phyloP scores from a whole-genome alignment of 2,888 invertebrate genomes.

The Parascotia fuliginaria region DNA sequence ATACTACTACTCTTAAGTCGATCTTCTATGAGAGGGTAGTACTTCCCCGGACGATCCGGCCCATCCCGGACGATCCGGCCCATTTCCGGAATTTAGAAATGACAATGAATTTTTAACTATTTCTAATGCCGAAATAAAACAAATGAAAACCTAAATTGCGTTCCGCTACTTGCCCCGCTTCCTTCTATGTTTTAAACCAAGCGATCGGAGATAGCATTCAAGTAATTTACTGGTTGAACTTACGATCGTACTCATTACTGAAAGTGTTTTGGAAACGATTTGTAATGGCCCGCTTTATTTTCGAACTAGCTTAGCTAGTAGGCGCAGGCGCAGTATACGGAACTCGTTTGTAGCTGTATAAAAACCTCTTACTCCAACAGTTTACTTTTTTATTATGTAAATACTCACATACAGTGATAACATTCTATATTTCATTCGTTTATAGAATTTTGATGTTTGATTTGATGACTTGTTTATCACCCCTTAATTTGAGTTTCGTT shows the following conservation, averaged over 20 bases:
- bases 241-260: constrained; percentile 73
- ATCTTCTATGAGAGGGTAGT: too few relatives aligned
- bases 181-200: constrained; percentile 26
- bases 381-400: constrained; percentile 37
- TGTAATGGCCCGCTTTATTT: constrained; percentile 62
- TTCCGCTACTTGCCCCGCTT: constrained; percentile 17
- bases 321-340: constrained; percentile 33
- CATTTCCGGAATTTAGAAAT: too few relatives aligned
- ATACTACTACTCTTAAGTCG: too few relatives aligned
- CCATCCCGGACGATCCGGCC: too few relatives aligned
- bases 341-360: constrained; percentile 32
- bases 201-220: constrained; percentile 60
- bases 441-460: constrained; percentile 37
- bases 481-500: constrained; percentile 37
- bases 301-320: constrained; percentile 44
- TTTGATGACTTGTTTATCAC: constrained; percentile 38
- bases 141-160: too few relatives aligned
- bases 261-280: constrained; percentile 73
- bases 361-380: constrained; percentile 29
- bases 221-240: constrained; percentile 71
- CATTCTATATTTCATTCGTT: constrained; percentile 27
- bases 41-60: too few relatives aligned
- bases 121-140: too few relatives aligned
- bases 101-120: too few relatives aligned
- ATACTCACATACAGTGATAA: constrained; percentile 30